Percentiles rank a stretch among this genome's conserved stretches.
Evolutionary conservation across 2,888 invertebrate genomes (phyloP).

Genomic region (Cheilosia grossa): DNA sequence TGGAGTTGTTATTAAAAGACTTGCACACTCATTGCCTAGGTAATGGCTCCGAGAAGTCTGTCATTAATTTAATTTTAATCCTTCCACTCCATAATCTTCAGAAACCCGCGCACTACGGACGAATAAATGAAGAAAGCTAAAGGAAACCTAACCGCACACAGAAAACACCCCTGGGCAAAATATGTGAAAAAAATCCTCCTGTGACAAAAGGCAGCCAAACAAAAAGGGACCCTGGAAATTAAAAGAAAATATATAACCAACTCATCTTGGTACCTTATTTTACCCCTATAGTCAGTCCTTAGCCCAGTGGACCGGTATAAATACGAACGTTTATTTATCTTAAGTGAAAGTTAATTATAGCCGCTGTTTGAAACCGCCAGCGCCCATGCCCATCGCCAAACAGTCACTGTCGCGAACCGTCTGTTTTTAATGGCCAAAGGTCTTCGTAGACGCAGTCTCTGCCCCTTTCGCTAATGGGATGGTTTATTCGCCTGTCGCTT

Average conservation of each 20-base stretch:
- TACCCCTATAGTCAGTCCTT: conserved; percentile 6
- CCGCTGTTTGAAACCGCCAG: neutral
- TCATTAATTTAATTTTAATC: conserved; percentile 58
- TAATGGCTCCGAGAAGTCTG: neutral
- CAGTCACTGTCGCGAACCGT: conserved; percentile 31
- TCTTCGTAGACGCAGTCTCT: conserved; percentile 57
- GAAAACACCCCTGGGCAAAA: conserved; percentile 49
- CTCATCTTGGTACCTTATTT: neutral
- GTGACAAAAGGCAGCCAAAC: conserved; percentile 36
- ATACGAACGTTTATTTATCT: conserved; percentile 69
- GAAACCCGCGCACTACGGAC: conserved; percentile 10
- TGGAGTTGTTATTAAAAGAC: neutral
- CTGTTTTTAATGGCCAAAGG: conserved; percentile 71
- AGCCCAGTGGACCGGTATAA: conserved; percentile 15
- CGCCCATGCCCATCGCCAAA: neutral
- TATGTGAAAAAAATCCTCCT: conserved; percentile 47
- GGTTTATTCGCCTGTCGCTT: conserved; percentile 41
- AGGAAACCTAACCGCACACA: conserved; percentile 35
- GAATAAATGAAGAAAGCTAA: conserved; percentile 34
- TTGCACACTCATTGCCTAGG: neutral
- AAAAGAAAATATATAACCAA: too few species aligned
- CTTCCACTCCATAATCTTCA: conserved; percentile 59
- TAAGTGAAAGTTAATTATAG: conserved; percentile 72
- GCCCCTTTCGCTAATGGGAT: conserved; percentile 52
- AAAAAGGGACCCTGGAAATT: too few species aligned